phyloP scores from a whole-genome alignment of 2,797 vertebrate genomes.

The Limosa lapponica region DNA sequence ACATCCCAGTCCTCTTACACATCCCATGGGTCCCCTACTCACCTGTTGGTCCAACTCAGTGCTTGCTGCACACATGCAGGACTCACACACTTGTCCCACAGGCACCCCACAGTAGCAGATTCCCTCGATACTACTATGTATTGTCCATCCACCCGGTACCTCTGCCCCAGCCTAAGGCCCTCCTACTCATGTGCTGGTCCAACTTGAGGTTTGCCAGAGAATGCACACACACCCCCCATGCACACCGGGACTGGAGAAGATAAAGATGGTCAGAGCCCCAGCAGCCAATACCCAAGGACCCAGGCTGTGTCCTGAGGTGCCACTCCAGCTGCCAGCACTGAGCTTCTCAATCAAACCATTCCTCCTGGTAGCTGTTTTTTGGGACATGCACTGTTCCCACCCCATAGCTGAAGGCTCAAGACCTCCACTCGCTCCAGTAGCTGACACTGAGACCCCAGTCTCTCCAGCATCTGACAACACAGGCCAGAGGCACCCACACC shows the following conservation, averaged over 20 bases:
- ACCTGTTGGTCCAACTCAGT: fast-evolving
- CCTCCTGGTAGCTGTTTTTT: fast-evolving
- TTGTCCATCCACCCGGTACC: not conserved
- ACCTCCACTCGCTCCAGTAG: fast-evolving
- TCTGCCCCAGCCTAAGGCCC: fast-evolving
- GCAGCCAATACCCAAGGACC: not conserved
- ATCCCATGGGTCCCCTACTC: not conserved
- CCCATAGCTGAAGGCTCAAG: not conserved
- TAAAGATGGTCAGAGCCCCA: fast-evolving
- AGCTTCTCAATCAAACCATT: not conserved
- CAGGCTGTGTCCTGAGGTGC: fast-evolving
- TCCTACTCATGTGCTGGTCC: fast-evolving
- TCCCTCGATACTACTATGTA: no score
- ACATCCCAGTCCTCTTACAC: fast-evolving
- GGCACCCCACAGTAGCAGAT: fast-evolving
- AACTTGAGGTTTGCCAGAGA: not conserved
- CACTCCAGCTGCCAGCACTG: not conserved
- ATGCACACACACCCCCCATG: fast-evolving
- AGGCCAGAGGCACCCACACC: not conserved
- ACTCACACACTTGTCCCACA: not conserved
- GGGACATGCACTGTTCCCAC: fast-evolving
- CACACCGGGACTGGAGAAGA: not conserved
- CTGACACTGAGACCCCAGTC: not conserved
- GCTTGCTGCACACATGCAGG: not conserved
- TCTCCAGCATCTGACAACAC: fast-evolving